These are phyloP conservation scores for Uropsilus gracilis DNA, from an alignment of 2,113 vertebrate species.

Conservation along the genomic window DNA sequence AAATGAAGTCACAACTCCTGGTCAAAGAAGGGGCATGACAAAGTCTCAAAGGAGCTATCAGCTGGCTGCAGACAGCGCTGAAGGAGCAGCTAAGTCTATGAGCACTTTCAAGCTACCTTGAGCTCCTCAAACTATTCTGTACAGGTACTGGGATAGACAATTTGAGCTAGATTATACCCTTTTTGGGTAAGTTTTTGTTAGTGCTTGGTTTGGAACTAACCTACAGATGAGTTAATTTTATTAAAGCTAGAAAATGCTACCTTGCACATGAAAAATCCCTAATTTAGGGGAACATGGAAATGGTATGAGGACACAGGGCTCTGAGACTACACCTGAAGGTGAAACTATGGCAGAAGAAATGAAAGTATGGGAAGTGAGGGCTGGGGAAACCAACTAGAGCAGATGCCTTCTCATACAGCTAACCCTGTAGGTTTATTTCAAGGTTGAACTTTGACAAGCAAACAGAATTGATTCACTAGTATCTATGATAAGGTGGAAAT, in stretches of 20 bases:
- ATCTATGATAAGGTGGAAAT: neutral
- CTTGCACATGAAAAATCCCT: neutral
- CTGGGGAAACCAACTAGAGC: neutral
- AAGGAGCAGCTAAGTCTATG: neutral
- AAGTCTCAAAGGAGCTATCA: neutral
- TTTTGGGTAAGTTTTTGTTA: slow-evolving; percentile 18
- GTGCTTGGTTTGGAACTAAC: neutral
- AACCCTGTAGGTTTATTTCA: neutral
- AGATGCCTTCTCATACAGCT: too few species aligned
- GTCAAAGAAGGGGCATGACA: neutral
- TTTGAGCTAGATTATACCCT: neutral
- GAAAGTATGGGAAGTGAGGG: neutral
- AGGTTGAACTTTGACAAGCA: neutral
- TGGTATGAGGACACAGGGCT: neutral
- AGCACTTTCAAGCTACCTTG: neutral
- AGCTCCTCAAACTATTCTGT: neutral
- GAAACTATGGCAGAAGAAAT: neutral
- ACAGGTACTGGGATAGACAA: neutral
- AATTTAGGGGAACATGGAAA: neutral
- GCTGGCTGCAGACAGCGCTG: neutral
- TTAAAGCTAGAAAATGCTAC: neutral
- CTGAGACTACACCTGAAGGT: neutral
- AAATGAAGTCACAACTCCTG: neutral
- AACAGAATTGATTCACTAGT: neutral
- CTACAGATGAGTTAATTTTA: neutral